Conservation (phyloP, 2,888 invertebrate genomes). For the Neoascia interrupta region DNA sequence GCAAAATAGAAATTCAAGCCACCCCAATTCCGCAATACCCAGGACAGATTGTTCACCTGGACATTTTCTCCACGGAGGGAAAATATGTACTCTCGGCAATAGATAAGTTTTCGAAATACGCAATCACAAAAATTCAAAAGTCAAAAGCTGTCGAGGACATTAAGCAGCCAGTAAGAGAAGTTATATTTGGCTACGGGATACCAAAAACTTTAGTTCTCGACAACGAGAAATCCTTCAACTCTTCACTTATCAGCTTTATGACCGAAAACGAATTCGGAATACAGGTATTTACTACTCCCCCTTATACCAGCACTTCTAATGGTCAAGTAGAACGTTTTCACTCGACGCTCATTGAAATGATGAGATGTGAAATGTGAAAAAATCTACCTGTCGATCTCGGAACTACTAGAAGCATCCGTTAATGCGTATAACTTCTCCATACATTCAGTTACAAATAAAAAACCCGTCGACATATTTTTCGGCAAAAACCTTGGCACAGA, state of each 20-base stretch:
- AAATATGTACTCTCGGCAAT: constrained; percentile 1
- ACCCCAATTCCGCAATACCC: constrained; percentile 2
- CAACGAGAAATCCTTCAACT: constrained; percentile 6
- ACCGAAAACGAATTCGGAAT: constrained; percentile 8
- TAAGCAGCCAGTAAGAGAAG: constrained; percentile 3
- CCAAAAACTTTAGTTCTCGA: constrained; percentile 1
- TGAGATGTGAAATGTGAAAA: constrained; percentile 13
- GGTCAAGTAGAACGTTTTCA: constrained; percentile 8
- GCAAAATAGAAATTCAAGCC: not conserved
- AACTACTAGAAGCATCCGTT: constrained; percentile 13
- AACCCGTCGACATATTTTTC: constrained; percentile 23
- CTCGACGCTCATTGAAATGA: constrained; percentile 15
- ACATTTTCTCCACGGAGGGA: not conserved
- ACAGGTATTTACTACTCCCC: constrained; percentile 1
- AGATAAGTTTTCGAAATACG: constrained; percentile 12
- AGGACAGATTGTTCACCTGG: constrained; percentile 9
- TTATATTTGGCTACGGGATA: not conserved
- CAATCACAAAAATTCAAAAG: not conserved
- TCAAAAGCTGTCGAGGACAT: constrained; percentile 4
- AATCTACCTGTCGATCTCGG: constrained; percentile 10
- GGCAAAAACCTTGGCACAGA: constrained; percentile 19
- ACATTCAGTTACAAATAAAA: constrained; percentile 15
- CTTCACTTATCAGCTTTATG: constrained; percentile 2
- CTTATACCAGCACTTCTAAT: constrained; percentile 11
- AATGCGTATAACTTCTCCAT: constrained; percentile 19